Conservation (phyloP, 1,140 invertebrate species). For the Drosophila pseudoananassae region DNA sequence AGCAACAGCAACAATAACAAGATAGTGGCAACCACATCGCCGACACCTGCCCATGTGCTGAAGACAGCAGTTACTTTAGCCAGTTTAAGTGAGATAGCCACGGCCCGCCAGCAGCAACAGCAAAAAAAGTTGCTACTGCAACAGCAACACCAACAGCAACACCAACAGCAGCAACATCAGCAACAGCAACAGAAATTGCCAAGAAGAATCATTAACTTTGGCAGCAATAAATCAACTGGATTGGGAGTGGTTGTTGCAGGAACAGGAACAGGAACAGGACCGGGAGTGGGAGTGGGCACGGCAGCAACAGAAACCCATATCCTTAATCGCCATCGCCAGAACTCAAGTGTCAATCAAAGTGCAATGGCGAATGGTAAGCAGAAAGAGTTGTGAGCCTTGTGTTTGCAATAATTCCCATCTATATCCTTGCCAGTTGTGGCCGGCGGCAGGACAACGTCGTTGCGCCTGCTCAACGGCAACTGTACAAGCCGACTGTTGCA, state of each 20-base stretch:
- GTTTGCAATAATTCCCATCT: slow-evolving; percentile 39
- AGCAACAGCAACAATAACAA: slow-evolving; percentile 14
- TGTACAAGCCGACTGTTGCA: slow-evolving; percentile 33
- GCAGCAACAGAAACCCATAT: slow-evolving; percentile 22
- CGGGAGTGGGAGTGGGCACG: slow-evolving; percentile 17
- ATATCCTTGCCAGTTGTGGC: neutral
- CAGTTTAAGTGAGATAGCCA: slow-evolving; percentile 75
- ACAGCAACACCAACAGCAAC: slow-evolving; percentile 57
- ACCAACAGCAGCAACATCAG: slow-evolving; percentile 55
- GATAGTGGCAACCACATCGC: slow-evolving; percentile 40
- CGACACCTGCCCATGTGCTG: slow-evolving; percentile 73
- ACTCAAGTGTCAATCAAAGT: slow-evolving; percentile 16
- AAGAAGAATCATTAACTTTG: slow-evolving; percentile 67
- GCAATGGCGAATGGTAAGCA: slow-evolving; percentile 69
- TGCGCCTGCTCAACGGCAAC: slow-evolving; percentile 60
- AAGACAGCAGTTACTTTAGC: slow-evolving; percentile 81
- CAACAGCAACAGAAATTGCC: slow-evolving; percentile 58
- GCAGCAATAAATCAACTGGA: slow-evolving; percentile 55
- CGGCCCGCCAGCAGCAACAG: slow-evolving; percentile 67
- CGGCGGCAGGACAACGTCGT: slow-evolving; percentile 8
- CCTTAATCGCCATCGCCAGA: slow-evolving; percentile 14
- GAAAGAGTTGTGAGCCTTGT: slow-evolving; percentile 59
- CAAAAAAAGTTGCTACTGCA: slow-evolving; percentile 52
- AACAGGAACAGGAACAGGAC: slow-evolving; percentile 2
- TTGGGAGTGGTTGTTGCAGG: slow-evolving; percentile 12